Base-by-base conservation (phyloP, 1,140 invertebrate genomes). In the Agrypnia vestita region DNA sequence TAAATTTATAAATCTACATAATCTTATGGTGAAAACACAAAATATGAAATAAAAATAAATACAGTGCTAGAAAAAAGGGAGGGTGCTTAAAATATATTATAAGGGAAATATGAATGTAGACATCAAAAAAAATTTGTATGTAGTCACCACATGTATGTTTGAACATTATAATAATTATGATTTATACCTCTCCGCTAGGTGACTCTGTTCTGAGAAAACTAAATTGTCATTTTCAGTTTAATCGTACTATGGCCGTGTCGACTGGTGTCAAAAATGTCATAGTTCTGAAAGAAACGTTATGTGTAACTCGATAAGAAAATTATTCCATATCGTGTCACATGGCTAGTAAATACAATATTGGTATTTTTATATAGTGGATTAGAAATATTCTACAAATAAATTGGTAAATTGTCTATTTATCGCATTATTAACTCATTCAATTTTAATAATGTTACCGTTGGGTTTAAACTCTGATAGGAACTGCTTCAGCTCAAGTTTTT, bases 401-500 rank as follows among this genome's bases (percentile, higher is more conserved):
- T 35, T 35, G 6, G 25, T 35, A 35, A 35, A 35, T 35, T 35
- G 25, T 1, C 25, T 35, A 35, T 35, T 35, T 1, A 1, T 35
- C 25, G 25, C 25, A 1, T 35, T 6, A n/a, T 7, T 43, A 64
- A 13, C 13, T 71, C 15, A 71, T 25, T 71, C 67, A 19, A 71
- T 53, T 71, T 71, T 49, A 51, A 71, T 71, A 49, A 15, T 71
- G 9, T 74, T 51, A 35, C 71, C 53, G 15, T 74, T 79, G 11
- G 77, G 53, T 61, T 49, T 73, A 43, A 79, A 79, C 56, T 79
- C 77, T 0, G 77, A 55, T 12, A 79, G 19, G 51, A 79, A 79
- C 19, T 79, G 67, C 64, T 79, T 79, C 21, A 79, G 55, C 64
- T 79, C 69, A 56, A n/a, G n/a, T n/a, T n/a, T n/a, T n/a, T n/a